Conservation (phyloP, 2,113 vertebrate genomes). For the Pachypanchax playfairii region DNA sequence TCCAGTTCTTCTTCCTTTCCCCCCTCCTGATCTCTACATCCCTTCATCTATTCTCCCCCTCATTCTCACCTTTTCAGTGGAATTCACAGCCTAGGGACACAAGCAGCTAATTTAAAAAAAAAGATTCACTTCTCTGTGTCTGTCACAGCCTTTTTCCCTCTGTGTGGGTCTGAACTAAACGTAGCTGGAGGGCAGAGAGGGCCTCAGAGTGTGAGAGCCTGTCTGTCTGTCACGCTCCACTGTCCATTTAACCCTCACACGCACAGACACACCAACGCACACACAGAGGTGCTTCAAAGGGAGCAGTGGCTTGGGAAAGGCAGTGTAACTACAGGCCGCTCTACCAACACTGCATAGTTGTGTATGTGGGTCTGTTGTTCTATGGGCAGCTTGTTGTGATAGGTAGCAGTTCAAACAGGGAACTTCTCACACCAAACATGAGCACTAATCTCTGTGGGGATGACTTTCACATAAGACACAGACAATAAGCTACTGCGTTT, state of each 20-base stretch:
- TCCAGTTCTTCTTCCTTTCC: slow-evolving; percentile 26
- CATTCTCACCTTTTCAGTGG: slow-evolving; percentile 69
- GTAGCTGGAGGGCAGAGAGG: slow-evolving; percentile 74
- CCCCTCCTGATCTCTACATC: slow-evolving; percentile 39
- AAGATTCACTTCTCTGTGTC: slow-evolving; percentile 67
- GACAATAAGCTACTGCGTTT: slow-evolving; percentile 44
- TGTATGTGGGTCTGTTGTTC: slow-evolving; percentile 77
- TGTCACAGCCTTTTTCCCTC: slow-evolving; percentile 70
- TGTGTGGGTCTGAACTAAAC: slow-evolving; percentile 77
- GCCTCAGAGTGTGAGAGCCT: slow-evolving; percentile 75
- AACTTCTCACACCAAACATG: slow-evolving; percentile 73
- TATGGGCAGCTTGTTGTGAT: slow-evolving; percentile 75
- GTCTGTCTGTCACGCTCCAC: slow-evolving; percentile 80
- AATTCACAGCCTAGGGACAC: slow-evolving; percentile 80
- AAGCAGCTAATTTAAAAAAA: slow-evolving; percentile 74
- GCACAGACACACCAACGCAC: slow-evolving; percentile 81
- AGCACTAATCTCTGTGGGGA: slow-evolving; percentile 68
- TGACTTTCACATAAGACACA: slow-evolving; percentile 68
- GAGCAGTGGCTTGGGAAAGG: slow-evolving; percentile 77
- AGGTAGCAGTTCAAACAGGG: slow-evolving; percentile 71
- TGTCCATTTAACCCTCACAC: slow-evolving; percentile 77
- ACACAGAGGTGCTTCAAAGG: slow-evolving; percentile 76
- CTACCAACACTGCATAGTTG: slow-evolving; percentile 80
- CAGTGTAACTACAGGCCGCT: slow-evolving; percentile 75
- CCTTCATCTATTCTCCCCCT: slow-evolving; percentile 42